Conservation (phyloP, 2,888 invertebrate species). For the Ceriagrion tenellum region DNA sequence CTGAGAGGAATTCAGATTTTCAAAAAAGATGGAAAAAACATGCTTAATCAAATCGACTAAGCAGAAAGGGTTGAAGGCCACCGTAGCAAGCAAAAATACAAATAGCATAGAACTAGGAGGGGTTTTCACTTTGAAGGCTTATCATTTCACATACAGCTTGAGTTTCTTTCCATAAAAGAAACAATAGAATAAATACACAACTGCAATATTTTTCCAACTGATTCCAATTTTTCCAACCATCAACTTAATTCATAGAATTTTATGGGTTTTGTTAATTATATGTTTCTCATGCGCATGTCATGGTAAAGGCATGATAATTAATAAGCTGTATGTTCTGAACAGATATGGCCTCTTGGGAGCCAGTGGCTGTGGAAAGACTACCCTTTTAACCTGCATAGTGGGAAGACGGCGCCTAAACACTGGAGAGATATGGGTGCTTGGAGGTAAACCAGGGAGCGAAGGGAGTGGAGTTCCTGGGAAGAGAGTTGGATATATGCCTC, state of each 20-base stretch:
- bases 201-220: neutral
- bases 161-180: too few relatives aligned
- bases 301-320: slow-evolving; percentile 58
- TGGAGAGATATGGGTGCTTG: slow-evolving; percentile 92
- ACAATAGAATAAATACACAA: too few relatives aligned
- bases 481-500: slow-evolving; percentile 94
- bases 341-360: slow-evolving; percentile 94
- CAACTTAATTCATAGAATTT: neutral
- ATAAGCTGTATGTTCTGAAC: slow-evolving; percentile 72
- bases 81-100: too few relatives aligned
- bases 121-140: too few relatives aligned
- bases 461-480: slow-evolving; percentile 94
- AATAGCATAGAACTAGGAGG: too few relatives aligned
- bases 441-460: slow-evolving; percentile 89
- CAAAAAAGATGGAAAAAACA: too few relatives aligned
- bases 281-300: neutral
- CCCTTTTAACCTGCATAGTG: slow-evolving; percentile 91
- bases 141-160: too few relatives aligned
- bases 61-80: too few relatives aligned
- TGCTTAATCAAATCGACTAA: too few relatives aligned
- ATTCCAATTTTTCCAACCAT: too few relatives aligned
- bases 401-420: slow-evolving; percentile 89
- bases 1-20: too few relatives aligned
- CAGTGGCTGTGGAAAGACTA: slow-evolving; percentile 95
- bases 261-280: neutral